Evolutionary conservation across 2,888 invertebrate genomes (phyloP).

Genomic region (Tortricodes alternella): DNA sequence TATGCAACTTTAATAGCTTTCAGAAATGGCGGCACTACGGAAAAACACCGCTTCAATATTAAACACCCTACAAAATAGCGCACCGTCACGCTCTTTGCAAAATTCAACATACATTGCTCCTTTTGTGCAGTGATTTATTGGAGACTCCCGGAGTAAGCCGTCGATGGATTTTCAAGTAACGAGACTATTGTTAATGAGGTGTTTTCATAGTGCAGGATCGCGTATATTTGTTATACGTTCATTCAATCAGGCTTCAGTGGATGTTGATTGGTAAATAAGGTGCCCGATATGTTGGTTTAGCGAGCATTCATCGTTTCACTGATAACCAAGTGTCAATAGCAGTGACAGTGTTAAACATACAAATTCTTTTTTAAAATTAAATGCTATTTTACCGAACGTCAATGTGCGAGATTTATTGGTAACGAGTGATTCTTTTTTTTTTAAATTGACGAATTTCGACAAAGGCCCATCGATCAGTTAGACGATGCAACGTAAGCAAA

Average conservation of each 20-base stretch:
- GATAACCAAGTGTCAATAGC: constrained; percentile 18
- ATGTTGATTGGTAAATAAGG: constrained; percentile 31
- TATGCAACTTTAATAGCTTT: constrained; percentile 30
- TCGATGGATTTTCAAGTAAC: background rate
- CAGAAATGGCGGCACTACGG: constrained; percentile 25
- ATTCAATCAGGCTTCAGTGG: constrained; percentile 31
- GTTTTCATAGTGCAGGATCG: background rate
- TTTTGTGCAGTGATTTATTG: background rate
- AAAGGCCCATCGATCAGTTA: no score
- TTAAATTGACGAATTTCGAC: no score
- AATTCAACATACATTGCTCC: background rate
- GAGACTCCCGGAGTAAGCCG: background rate
- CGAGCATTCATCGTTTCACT: constrained; percentile 20
- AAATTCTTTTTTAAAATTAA: background rate
- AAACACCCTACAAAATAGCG: constrained; percentile 2
- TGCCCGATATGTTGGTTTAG: constrained; percentile 31
- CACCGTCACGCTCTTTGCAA: background rate
- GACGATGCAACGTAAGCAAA: no score
- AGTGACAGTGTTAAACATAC: constrained; percentile 12
- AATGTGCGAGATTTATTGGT: no score
- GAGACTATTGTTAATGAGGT: background rate
- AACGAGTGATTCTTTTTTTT: no score
- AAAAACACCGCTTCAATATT: constrained; percentile 25
- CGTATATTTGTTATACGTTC: constrained; percentile 30
- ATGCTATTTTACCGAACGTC: background rate